These are phyloP conservation scores for Eurytoma adleriae DNA, from an alignment of 2,888 invertebrate genomes.

Conservation along the genomic window DNA sequence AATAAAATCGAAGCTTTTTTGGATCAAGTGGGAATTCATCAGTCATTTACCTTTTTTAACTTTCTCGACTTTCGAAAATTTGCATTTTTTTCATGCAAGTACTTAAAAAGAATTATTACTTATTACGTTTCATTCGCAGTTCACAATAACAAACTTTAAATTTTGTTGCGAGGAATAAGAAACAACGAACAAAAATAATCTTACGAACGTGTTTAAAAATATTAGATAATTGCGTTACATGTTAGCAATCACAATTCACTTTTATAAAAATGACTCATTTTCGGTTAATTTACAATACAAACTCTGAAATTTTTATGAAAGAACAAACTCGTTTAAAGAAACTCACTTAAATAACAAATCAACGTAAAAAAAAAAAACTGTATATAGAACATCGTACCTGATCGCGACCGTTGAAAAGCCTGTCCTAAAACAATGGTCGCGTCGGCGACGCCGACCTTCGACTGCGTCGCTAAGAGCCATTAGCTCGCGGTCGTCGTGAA, in stretches of 20 bases:
- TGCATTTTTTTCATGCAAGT: neutral
- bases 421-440: neutral
- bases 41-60: neutral
- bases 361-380: neutral
- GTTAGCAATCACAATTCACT: no score
- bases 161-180: no score
- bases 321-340: no score
- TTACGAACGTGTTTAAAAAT: neutral
- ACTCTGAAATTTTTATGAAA: no score
- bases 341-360: no score
- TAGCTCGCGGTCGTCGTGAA: neutral
- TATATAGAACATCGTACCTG: neutral
- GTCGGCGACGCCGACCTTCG: neutral
- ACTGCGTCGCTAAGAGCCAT: slow-evolving; percentile 1
- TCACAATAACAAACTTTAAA: neutral
- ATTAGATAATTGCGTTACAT: no score
- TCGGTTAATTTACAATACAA: no score
- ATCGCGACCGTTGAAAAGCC: neutral
- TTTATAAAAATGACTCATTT: no score
- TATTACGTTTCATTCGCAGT: neutral
- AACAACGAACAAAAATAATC: neutral
- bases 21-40: neutral
- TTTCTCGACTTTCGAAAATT: slow-evolving; percentile 19
- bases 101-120: neutral
- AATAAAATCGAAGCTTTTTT: neutral